Base-by-base conservation (phyloP, 2,888 invertebrate genomes). In the Drosophila tanythrix region DNA sequence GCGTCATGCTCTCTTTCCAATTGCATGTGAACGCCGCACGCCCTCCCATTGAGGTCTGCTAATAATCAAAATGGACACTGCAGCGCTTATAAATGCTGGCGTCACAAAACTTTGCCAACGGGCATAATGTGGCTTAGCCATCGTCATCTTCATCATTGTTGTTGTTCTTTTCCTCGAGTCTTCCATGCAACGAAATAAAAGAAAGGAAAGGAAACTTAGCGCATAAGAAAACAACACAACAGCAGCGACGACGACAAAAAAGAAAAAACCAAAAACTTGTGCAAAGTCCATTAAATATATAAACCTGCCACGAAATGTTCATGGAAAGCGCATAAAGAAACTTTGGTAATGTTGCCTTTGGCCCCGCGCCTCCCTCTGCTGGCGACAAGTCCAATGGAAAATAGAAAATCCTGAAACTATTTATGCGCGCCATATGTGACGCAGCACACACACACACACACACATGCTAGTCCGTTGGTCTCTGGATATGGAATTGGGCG, bases 211-310 rank as follows among this genome's bases (percentile, higher is more conserved):
- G 59, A 62, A 74, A 57, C 71, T 66, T 65, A 57, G 62, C 63
- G 56, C 65, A 65, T 38, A 48, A 38, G 48, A 50, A 25, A 46
- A 56, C 62, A 48, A 48, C 48, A 36, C 6, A 36, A 36, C 55
- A 55, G 55, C 40, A 63, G 31, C 27, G 61, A 48, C 18, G 31
- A 55, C n/a, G 31, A 67, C 65, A 43, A 51, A 48, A 57, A 62
- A 40, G 55, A 63, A 61, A 81, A 25, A 36, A 59, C 46, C 58
- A 63, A 59, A 81, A 86, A 88, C 82, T 90, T 90, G 81, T 81
- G 85, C 79, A 86, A 91, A 90, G 91, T 91, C 90, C 91, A 90
- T 90, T 90, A 91, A 90, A 91, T 91, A 90, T 91, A 90, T 90
- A 90, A 90, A 91, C 91, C 90, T 89, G 90, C 82, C 88, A 86